A percentile compares a stretch with the other conserved stretches of the same genome.
Conservation (phyloP, 2,888 invertebrate species). For the Sinelater perroti region DNA sequence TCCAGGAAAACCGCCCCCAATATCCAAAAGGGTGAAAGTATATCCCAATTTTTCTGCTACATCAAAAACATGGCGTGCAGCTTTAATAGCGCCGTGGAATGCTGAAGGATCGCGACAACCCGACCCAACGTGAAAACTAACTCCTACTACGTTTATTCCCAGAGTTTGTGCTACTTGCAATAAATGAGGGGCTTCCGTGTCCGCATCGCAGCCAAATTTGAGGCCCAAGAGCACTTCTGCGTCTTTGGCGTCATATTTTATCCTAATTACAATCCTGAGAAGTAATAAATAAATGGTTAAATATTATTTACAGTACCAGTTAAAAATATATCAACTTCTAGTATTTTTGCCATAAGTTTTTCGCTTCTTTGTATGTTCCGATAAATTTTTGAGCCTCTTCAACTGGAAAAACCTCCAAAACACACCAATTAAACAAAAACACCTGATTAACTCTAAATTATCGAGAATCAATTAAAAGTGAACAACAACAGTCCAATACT, state of each 20-base stretch:
- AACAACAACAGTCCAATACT: too few relatives aligned
- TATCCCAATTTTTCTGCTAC: slow-evolving; percentile 77
- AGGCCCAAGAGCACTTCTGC: slow-evolving; percentile 73
- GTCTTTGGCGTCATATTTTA: slow-evolving; percentile 83
- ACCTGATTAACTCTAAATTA: too few relatives aligned
- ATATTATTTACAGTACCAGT: too few relatives aligned
- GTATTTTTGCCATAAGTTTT: too few relatives aligned
- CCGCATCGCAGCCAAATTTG: slow-evolving; percentile 92
- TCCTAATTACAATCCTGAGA: slow-evolving; percentile 83
- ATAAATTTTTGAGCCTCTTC: too few relatives aligned
- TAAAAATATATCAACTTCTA: too few relatives aligned
- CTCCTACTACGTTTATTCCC: slow-evolving; percentile 78
- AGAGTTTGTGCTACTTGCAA: slow-evolving; percentile 78
- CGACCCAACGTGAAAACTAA: slow-evolving; percentile 95
- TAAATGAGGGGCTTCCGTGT: slow-evolving; percentile 76
- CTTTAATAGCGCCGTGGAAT: slow-evolving; percentile 80
- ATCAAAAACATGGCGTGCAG: slow-evolving; percentile 74
- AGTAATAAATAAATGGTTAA: too few relatives aligned
- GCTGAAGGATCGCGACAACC: slow-evolving; percentile 86
- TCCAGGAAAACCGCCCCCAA: slow-evolving; percentile 93
- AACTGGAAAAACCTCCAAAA: too few relatives aligned
- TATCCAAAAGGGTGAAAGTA: slow-evolving; percentile 80
- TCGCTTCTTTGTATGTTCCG: too few relatives aligned
- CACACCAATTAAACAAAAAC: too few relatives aligned
- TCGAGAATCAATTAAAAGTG: too few relatives aligned